Base-by-base conservation (phyloP, 1,140 invertebrate genomes). In the Zaprionus davidi region DNA sequence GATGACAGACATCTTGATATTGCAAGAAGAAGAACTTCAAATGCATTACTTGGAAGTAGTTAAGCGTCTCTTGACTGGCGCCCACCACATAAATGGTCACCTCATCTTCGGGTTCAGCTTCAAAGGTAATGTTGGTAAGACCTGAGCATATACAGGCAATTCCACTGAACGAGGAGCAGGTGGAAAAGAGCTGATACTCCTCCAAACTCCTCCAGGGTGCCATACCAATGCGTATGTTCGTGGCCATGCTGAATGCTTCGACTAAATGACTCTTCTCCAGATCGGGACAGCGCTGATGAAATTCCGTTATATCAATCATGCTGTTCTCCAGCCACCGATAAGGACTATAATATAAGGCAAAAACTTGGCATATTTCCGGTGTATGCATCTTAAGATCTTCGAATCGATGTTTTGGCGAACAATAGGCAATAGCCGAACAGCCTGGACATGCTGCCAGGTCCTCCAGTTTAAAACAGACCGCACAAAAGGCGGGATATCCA, bases 121-220 rank as follows among this genome's bases (percentile, higher is more conserved):
- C 13, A 64, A 62, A 69, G 13, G 56, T n/a, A 3, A 64, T 66
- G 0, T 73, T 46, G 1, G 64, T 67, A 0, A 91, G 22, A 11
- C 72, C 74, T 49, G 77, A 53, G 7, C 77, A 88, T 38, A 85
- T 58, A 44, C 70, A 81, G 17, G 38, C 68, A 17, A 91, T 81
- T 26, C 80, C 83, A 15, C 88, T 91, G 13, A 91, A 90, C 3
- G 78, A 80, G 5, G 81, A 87, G 12, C 74, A 82, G 3, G 28
- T 49, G 3, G 75, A 55, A 56, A 83, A 83, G 0, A 31, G n/a
- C 11, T 86, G 55, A 55, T 78, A 90, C 20, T 65, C 49, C n/a
- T 67, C 15, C 20, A 77, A 53, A n/a, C 34, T 57, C 6, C 46
- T 44, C 41, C 59, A 76, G 0, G 79, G 71, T 6, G 51, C 24